phyloP scores from a whole-genome alignment of 2,113 vertebrate species.

The Prinia subflava region DNA sequence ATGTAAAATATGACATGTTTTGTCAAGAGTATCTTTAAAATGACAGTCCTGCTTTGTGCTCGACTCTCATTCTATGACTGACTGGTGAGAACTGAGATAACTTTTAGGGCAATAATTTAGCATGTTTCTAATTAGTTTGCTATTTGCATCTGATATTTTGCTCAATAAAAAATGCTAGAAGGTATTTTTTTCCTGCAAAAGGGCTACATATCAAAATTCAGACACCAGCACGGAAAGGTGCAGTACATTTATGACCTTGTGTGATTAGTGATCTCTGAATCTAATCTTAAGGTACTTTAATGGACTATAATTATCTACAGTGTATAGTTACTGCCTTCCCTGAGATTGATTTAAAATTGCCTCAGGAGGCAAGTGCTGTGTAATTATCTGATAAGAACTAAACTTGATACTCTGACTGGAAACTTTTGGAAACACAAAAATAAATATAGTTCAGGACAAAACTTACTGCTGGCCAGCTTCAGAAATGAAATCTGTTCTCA shows the following conservation, averaged over 20 bases:
- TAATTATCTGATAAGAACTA: constrained; percentile 75
- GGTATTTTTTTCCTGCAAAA: not conserved
- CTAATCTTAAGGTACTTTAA: constrained; percentile 72
- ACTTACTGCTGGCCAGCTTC: constrained; percentile 16
- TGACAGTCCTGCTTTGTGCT: not conserved
- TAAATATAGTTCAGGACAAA: constrained; percentile 63
- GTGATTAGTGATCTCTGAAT: constrained; percentile 71
- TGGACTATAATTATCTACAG: constrained; percentile 72
- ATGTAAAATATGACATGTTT: constrained; percentile 46
- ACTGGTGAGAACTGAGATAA: not conserved
- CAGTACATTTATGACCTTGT: constrained; percentile 67
- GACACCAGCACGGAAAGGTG: constrained; percentile 15
- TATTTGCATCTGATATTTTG: constrained; percentile 4
- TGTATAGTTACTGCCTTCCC: constrained; percentile 68
- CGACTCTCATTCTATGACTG: not conserved
- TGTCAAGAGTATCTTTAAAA: constrained; percentile 40
- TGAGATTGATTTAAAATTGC: constrained; percentile 73
- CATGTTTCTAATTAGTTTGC: constrained; percentile 45
- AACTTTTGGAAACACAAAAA: constrained; percentile 65
- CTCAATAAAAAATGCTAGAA: not conserved
- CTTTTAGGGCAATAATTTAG: constrained; percentile 21
- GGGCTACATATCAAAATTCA: constrained; percentile 55
- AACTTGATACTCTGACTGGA: constrained; percentile 64
- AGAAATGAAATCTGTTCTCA: constrained; percentile 41
- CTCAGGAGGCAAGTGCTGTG: constrained; percentile 63